Evolutionary conservation across 2,888 invertebrate species (phyloP), one percentile per base, ranked within the genome.

Genomic region (Margaritifera margaritifera): DNA sequence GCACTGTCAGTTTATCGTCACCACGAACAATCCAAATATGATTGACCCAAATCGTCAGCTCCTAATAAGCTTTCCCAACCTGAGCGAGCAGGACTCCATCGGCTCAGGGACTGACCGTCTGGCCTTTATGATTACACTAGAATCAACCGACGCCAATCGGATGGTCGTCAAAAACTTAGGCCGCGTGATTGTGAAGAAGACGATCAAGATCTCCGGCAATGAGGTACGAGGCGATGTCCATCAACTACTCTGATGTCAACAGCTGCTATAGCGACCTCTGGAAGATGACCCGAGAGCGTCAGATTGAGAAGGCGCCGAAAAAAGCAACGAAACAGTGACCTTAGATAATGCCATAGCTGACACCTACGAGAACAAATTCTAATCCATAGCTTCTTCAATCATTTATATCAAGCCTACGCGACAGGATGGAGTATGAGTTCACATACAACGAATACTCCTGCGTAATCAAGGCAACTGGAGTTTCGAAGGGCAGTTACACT

Each of bases 31-130:
- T 60, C 71, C 74, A 19, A 55, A 50, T 11, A 75, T 74, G 20
- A 77, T 80, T 42, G 72, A 77, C 57, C 74, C 74, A 31, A 78
- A 77, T 50, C 72, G 78, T 68, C 71, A 69, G 25, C 64, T 78
- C n/a, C 51, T 72, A 18, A 74, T 79, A 18, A 58, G 69, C 56
- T 75, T 77, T 62, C 80, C 76, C 22, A 80, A 76, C 59, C 68
- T 75, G 8, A 69, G 72, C 51, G 64, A 53, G 52, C 61, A 68
- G 42, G 72, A 70, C 62, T 67, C 75, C 55, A 75, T 76, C 64
- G 69, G 74, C 5, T 75, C 77, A 5, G 68, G 79, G 42, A 64
- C 68, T 8, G 64, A 68, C 20, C 50, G 66, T 42, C 51, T 79
- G 22, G 75, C 77, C 11, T 79, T 78, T 65, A 68, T 63, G 53